These are phyloP conservation scores for Papilio helenus DNA, from an alignment of 1,140 invertebrate genomes.

Conservation along the genomic window DNA sequence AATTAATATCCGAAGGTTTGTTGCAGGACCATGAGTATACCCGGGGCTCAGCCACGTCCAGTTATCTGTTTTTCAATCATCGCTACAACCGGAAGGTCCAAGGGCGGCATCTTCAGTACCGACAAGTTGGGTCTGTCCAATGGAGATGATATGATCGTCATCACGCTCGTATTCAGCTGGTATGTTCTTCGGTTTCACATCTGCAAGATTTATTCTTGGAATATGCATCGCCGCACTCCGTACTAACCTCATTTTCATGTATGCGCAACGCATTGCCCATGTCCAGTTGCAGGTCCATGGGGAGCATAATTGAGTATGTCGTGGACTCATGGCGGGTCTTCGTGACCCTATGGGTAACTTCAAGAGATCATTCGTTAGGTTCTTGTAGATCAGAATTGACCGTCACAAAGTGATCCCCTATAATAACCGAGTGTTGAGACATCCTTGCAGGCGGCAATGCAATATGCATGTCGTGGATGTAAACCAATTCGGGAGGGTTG, in stretches of 20 bases:
- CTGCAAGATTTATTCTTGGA: slow-evolving; percentile 4
- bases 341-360: not conserved
- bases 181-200: slow-evolving; percentile 1
- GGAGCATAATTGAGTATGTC: slow-evolving; percentile 4
- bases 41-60: not conserved
- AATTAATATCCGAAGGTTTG: slow-evolving; percentile 1
- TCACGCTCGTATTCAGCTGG: slow-evolving; percentile 2
- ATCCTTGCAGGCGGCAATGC: slow-evolving; percentile 2
- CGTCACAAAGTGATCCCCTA: slow-evolving; percentile 3
- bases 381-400: not conserved
- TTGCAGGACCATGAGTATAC: not conserved
- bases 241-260: slow-evolving; percentile 4
- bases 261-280: not conserved
- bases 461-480: slow-evolving; percentile 4
- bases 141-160: not conserved
- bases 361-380: not conserved
- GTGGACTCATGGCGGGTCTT: slow-evolving; percentile 2
- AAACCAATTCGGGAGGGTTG: not conserved
- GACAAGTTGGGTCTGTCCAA: not conserved
- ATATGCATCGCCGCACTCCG: not conserved
- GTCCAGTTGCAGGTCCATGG: not conserved
- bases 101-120: not conserved
- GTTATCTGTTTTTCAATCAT: not conserved
- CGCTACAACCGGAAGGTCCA: not conserved
- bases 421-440: slow-evolving; percentile 1